Evolutionary conservation across 1,140 invertebrate genomes (phyloP), one percentile per base, ranked within the genome.

Genomic region (Sitobion miscanthi): DNA sequence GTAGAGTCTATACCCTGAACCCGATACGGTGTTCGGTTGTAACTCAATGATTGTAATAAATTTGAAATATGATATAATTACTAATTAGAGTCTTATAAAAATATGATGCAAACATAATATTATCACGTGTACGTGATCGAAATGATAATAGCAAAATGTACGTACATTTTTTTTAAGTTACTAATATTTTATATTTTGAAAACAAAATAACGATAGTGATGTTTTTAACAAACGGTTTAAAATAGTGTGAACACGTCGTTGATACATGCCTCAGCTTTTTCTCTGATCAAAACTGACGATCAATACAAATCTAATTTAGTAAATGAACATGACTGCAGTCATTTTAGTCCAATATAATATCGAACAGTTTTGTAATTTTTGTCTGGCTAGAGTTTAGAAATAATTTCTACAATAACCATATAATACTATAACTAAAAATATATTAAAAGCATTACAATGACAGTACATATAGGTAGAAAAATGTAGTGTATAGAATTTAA

Each of bases 11-110:
- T 35, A 30, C 25, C 11, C 57, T 30, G 62, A 14, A 69, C 30
- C 11, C 9, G 30, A 69, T 69, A 23, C 30, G 30, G 11, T n/a
- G 30, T 69, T 62, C 0, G 0, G 9, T 14, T 30, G 62, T 69
- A 77, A 77, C 14, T n/a, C 62, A n/a, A 69, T 69, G 62, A 69
- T 69, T 77, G n/a, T n/a, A 77, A 77, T 77, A 77, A 77, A n/a
- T n/a, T 17, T 77, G 30, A 77, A 77, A 77, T n/a, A n/a, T 77
- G 14, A n/a, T 77, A 77, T n/a, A 77, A 77, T n/a, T 77, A 77
- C n/a, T n/a, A 77, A 77, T n/a, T 77, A 77, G 14, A n/a, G n/a
- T 17, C 4, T 77, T n/a, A n/a, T n/a, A 77, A n/a, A 30, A n/a
- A 20, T n/a, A 77, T 9, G n/a, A 35, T 30, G 4, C 57, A 77